Conservation (phyloP, 2,888 invertebrate species). For the Drosophila parthenogenetica region DNA sequence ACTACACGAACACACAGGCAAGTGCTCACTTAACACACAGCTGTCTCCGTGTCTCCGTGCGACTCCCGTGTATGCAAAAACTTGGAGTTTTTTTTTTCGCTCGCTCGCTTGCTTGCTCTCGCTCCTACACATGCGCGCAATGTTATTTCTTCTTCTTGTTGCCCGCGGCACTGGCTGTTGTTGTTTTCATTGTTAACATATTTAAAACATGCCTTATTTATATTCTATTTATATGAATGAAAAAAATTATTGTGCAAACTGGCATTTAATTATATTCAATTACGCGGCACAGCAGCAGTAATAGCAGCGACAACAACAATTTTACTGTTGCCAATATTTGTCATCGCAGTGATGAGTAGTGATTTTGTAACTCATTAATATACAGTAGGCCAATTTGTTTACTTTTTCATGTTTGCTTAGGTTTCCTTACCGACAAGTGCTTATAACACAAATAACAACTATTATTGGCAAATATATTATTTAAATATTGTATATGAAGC, state of each 20-base stretch:
- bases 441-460: too few species aligned
- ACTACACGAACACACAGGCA: conserved; percentile 8
- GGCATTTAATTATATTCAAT: conserved; percentile 24
- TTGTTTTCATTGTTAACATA: conserved; percentile 1
- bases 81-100: too few species aligned
- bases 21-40: conserved; percentile 21
- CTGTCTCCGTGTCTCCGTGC: conserved; percentile 18
- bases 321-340: conserved; percentile 4
- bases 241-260: conserved; percentile 14
- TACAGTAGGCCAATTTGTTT: background rate
- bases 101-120: conserved; percentile 35
- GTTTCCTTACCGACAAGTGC: too few species aligned
- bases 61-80: conserved; percentile 32
- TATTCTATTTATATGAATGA: conserved; percentile 1
- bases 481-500: too few species aligned
- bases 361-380: background rate
- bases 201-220: background rate
- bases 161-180: conserved; percentile 4
- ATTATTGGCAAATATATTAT: too few species aligned
- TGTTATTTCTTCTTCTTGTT: conserved; percentile 34
- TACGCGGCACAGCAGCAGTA: conserved; percentile 14
- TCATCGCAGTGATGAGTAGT: conserved; percentile 3
- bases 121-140: conserved; percentile 62
- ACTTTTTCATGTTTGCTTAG: background rate
- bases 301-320: background rate